Conservation (phyloP, 2,797 vertebrate species). For the Pseudochaenichthys georgianus region DNA sequence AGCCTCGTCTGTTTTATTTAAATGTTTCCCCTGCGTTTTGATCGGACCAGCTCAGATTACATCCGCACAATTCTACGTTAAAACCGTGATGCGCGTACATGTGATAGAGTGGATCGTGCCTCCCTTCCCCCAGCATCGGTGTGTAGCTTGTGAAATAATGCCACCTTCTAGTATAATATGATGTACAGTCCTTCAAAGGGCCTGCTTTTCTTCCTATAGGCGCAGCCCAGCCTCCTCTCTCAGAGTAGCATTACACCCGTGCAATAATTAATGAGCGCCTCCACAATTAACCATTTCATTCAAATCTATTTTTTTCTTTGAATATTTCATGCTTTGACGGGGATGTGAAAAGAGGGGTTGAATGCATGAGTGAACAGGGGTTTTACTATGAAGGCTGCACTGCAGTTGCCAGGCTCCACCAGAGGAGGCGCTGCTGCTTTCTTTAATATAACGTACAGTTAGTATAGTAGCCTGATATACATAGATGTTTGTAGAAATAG, state of each 20-base stretch:
- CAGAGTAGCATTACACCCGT: constrained; percentile 66
- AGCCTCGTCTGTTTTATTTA: constrained; percentile 15
- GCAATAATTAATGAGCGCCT: constrained; percentile 82
- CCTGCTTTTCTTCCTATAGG: constrained; percentile 30
- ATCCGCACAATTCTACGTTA: constrained; percentile 11
- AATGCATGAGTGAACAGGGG: constrained; percentile 68
- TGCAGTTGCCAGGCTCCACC: constrained; percentile 61
- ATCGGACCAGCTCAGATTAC: constrained; percentile 19
- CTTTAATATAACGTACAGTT: constrained; percentile 19
- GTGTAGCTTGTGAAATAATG: constrained; percentile 32
- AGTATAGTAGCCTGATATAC: neutral
- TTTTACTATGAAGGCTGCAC: constrained; percentile 70
- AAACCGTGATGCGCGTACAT: constrained; percentile 30
- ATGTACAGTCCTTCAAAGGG: constrained; percentile 21
- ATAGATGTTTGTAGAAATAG: constrained; percentile 15
- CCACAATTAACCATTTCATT: constrained; percentile 79
- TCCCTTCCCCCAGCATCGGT: constrained; percentile 60
- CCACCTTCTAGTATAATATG: constrained; percentile 21
- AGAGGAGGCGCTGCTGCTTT: constrained; percentile 70
- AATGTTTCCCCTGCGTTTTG: constrained; percentile 6
- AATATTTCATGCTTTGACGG: constrained; percentile 74
- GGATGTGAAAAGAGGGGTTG: constrained; percentile 48
- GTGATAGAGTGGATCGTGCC: constrained; percentile 38
- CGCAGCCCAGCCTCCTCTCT: constrained; percentile 45
- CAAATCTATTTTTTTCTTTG: constrained; percentile 55